Percentiles rank a stretch among this genome's conserved stretches.
Evolutionary conservation across 2,888 invertebrate species (phyloP).

Genomic region (Pherbina coryleti): DNA sequence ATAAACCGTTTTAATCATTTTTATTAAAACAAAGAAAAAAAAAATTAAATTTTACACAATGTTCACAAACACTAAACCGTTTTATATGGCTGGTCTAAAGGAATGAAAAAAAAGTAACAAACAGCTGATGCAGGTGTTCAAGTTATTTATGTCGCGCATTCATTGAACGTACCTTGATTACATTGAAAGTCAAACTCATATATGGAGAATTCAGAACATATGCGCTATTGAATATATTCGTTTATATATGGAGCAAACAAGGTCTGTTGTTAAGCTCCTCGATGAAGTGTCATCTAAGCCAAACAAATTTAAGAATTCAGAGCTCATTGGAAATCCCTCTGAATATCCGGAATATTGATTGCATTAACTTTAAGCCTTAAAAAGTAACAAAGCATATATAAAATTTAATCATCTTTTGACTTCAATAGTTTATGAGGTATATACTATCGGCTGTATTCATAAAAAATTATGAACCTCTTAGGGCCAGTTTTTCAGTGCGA

Average conservation of each 20-base stretch:
- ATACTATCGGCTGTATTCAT: too few relatives aligned
- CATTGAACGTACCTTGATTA: constrained; percentile 3
- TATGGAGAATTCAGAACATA: background rate
- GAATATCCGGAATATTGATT: too few relatives aligned
- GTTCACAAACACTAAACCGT: background rate
- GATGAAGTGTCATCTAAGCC: too few relatives aligned
- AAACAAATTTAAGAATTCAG: too few relatives aligned
- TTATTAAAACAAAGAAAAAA: background rate
- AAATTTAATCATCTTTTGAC: too few relatives aligned
- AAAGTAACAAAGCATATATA: too few relatives aligned
- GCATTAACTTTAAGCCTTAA: too few relatives aligned
- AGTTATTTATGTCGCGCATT: background rate
- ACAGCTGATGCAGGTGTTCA: constrained; percentile 1
- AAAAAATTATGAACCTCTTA: too few relatives aligned
- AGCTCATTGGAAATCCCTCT: too few relatives aligned
- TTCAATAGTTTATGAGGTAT: too few relatives aligned
- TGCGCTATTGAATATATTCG: background rate
- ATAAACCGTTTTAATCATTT: too few relatives aligned
- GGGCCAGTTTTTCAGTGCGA: too few relatives aligned
- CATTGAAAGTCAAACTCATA: background rate
- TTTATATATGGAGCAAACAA: background rate
- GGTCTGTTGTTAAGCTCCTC: background rate
- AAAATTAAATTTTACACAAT: background rate
- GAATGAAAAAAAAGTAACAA: background rate
- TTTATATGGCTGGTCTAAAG: background rate